Base-by-base conservation (phyloP, 2,797 vertebrate species). In the Xiphophorus birchmanni region DNA sequence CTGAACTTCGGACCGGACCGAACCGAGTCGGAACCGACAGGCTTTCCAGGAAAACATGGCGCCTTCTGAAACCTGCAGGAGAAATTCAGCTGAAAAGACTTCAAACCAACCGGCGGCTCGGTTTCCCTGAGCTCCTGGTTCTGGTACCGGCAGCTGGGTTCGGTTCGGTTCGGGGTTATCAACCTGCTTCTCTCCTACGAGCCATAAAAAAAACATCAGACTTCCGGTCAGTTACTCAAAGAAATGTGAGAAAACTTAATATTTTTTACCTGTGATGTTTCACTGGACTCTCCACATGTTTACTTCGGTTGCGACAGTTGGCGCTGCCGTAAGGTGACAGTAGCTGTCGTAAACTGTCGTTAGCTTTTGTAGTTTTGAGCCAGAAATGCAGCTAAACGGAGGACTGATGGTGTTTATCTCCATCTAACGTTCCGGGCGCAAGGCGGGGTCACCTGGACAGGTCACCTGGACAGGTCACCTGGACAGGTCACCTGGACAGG, bases 211-310 rank as follows among this genome's bases (percentile, higher is more conserved):
- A 52, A 21, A 9, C 21, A 52, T 23, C 5, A 23, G 7, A 9
- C 6, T 23, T 52, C 7, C 8, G 21, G 6, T 23, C 21, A 23
- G 21, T 52, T 52, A 18, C 17, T 18, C 17, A 9, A 9, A 52
- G 21, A 23, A 52, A 23, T 9, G 21, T 52, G 50, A 52, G 6
- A 21, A 52, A 52, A 52, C 50, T 52, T 50, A 5, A 2, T 2
- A 2, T 17, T 63, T 63, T 29, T 47, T 47, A 72, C 40, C 44
- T 29, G 0, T 0, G 15, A 47, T 7, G 23, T 9, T 37, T 35
- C 44, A 23, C 67, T 10, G 0, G 23, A 18, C 32, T 21, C 37
- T 69, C n/a, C 90, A 13, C 89, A 84, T 82, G 86, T 84, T 87
- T 48, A 56, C 54, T 6, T 50, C 42, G 2, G 0, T 29, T 0